These are phyloP conservation scores for Patella pellucida DNA, from an alignment of 2,888 invertebrate genomes.

Conservation along the genomic window DNA sequence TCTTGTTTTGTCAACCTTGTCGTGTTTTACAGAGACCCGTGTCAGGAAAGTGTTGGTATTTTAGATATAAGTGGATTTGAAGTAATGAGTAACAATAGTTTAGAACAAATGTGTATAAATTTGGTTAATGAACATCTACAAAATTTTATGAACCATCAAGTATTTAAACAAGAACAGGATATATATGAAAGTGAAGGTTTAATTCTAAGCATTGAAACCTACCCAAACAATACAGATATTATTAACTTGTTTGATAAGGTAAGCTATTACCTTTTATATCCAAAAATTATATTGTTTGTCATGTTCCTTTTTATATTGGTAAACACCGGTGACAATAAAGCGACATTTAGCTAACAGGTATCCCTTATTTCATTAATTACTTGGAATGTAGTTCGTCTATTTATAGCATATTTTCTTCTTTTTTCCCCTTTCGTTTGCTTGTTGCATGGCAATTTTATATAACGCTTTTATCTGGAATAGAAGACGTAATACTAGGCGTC, in stretches of 20 bases:
- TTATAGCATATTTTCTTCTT: too few relatives aligned
- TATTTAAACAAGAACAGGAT: constrained; percentile 48
- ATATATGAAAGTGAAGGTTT: constrained; percentile 48
- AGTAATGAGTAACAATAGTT: constrained; percentile 56
- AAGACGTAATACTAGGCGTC: too few relatives aligned
- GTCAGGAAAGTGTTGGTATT: constrained; percentile 49
- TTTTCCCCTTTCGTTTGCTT: too few relatives aligned
- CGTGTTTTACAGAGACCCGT: background rate
- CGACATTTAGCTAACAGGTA: too few relatives aligned
- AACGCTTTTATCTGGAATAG: too few relatives aligned
- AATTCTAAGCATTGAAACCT: constrained; percentile 34
- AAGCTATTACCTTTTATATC: background rate
- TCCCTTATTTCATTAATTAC: too few relatives aligned
- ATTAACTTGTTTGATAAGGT: constrained; percentile 52
- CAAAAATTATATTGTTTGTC: background rate
- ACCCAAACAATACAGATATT: constrained; percentile 54
- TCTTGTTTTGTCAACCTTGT: background rate
- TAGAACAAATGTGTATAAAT: constrained; percentile 67
- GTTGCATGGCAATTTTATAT: too few relatives aligned
- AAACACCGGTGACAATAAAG: too few relatives aligned
- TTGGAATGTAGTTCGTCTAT: too few relatives aligned
- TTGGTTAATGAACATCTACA: constrained; percentile 62
- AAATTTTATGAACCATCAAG: constrained; percentile 52
- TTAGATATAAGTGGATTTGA: constrained; percentile 68
- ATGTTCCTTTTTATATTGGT: background rate